A percentile compares a stretch with the other conserved stretches of the same genome.
phyloP scores from a whole-genome alignment of 2,888 invertebrate species.

The Drosophila rellima region DNA sequence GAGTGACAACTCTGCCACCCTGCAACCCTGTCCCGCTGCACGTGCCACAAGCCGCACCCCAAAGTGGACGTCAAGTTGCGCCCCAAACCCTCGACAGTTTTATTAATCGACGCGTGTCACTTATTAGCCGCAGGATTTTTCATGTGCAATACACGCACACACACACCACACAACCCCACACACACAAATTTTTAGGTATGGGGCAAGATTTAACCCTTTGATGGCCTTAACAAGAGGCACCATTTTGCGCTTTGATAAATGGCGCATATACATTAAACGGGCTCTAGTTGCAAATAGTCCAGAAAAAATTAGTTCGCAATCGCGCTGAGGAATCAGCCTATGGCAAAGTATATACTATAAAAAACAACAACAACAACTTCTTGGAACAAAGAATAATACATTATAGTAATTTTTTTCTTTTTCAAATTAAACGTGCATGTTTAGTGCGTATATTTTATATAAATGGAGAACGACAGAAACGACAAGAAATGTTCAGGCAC shows the following conservation, averaged over 20 bases:
- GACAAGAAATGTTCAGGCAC: slow-evolving; percentile 23
- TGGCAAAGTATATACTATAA: slow-evolving; percentile 14
- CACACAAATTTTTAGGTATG: neutral
- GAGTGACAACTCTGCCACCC: slow-evolving; percentile 20
- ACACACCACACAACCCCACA: slow-evolving; percentile 13
- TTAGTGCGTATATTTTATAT: slow-evolving; percentile 59
- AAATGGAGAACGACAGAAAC: slow-evolving; percentile 37
- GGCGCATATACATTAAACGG: slow-evolving; percentile 56
- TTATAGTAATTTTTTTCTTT: slow-evolving; percentile 49
- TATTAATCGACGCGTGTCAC: slow-evolving; percentile 79
- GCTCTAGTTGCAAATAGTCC: slow-evolving; percentile 40
- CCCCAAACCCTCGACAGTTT: slow-evolving; percentile 44
- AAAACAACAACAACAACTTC: slow-evolving; percentile 4
- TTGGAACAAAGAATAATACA: slow-evolving; percentile 49
- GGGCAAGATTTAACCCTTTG: slow-evolving; percentile 67
- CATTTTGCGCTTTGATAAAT: slow-evolving; percentile 76
- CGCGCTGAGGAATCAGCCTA: slow-evolving; percentile 57
- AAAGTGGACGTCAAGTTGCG: slow-evolving; percentile 37
- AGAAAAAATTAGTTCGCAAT: slow-evolving; percentile 51
- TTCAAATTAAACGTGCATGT: slow-evolving; percentile 81
- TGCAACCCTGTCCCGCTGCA: slow-evolving; percentile 2
- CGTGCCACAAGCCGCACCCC: slow-evolving; percentile 28
- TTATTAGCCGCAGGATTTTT: slow-evolving; percentile 79
- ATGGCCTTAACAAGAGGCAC: slow-evolving; percentile 53
- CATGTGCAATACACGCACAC: slow-evolving; percentile 61